Evolutionary conservation across 2,113 vertebrate species (phyloP).

Genomic region (Corythoichthys intestinalis): DNA sequence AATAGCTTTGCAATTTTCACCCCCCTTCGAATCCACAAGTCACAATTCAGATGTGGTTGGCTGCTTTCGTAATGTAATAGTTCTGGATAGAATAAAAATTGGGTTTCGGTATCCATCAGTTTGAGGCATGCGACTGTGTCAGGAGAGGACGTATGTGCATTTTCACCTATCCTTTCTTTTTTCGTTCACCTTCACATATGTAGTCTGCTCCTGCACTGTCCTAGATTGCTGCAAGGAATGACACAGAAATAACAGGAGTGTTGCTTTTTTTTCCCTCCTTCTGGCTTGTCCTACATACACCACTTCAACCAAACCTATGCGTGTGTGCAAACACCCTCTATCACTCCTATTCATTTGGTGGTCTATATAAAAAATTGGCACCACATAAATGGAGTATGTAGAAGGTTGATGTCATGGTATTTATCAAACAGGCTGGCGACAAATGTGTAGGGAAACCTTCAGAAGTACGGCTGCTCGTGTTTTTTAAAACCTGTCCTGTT

Average conservation of each 20-base stretch:
- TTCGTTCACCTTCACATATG: slow-evolving; percentile 8
- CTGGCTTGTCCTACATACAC: slow-evolving; percentile 12
- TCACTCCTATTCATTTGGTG: slow-evolving; percentile 8
- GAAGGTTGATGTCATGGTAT: not conserved
- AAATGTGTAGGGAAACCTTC: not conserved
- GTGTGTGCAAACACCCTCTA: slow-evolving; percentile 9
- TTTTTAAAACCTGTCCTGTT: no score
- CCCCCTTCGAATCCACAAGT: slow-evolving; percentile 17
- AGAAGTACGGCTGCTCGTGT: no score
- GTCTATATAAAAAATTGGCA: not conserved
- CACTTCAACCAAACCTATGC: not conserved
- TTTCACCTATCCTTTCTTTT: slow-evolving; percentile 16
- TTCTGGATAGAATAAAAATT: slow-evolving; percentile 23
- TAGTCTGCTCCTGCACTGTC: slow-evolving; percentile 17
- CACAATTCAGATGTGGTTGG: slow-evolving; percentile 15
- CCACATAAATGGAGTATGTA: not conserved
- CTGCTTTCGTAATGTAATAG: slow-evolving; percentile 27
- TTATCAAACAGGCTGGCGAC: not conserved
- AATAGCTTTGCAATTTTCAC: slow-evolving; percentile 6
- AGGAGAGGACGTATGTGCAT: slow-evolving; percentile 11
- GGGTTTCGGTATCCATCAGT: slow-evolving; percentile 19
- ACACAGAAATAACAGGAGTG: not conserved
- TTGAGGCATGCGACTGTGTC: slow-evolving; percentile 28
- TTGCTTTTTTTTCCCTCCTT: slow-evolving; percentile 18
- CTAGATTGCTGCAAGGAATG: slow-evolving; percentile 21